phyloP scores from a whole-genome alignment of 2,113 vertebrate genomes.

The rat (Rattus norvegicus) region GRCr8 NC_086032.1:74300501-74301000 shows the following conservation, averaged over 20 bases:
- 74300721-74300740: background rate
- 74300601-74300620: background rate
- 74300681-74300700: background rate
- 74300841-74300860: background rate
- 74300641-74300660: background rate
- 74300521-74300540: background rate
- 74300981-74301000: background rate
- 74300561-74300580: background rate
- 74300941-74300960: rapidly evolving
- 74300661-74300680: background rate
- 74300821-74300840: background rate
- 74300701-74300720: background rate
- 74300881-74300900: background rate
- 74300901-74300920: background rate
- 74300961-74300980: background rate
- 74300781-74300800: background rate
- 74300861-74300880: background rate
- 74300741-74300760: background rate
- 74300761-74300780: background rate
- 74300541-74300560: background rate
- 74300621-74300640: background rate
- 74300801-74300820: background rate
- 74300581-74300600: background rate
- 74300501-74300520: background rate
- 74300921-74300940: background rate